Percentiles rank a stretch among this genome's conserved stretches.
Conservation (phyloP, 1,140 invertebrate species). For the Cotesia chilonis region DNA sequence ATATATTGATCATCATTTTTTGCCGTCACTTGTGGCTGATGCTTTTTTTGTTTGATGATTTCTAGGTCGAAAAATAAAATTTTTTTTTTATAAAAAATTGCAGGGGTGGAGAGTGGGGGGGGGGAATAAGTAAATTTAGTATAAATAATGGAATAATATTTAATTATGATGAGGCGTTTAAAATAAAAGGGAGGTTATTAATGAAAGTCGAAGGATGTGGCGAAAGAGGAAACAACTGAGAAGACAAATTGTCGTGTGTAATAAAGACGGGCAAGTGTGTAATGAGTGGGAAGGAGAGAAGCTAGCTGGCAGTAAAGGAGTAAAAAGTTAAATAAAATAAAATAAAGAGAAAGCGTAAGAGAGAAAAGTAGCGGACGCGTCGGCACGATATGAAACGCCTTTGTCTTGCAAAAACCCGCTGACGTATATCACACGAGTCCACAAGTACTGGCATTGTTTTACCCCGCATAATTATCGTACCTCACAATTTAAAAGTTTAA, state of each 20-base stretch:
- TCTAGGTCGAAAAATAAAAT: too few relatives aligned
- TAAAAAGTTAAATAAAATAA: slow-evolving; percentile 14
- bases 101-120: neutral
- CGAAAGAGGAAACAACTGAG: slow-evolving; percentile 17
- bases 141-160: neutral
- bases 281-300: slow-evolving; percentile 3
- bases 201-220: slow-evolving; percentile 17
- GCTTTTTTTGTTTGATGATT: too few relatives aligned
- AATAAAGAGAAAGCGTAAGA: neutral
- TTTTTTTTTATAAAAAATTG: neutral
- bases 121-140: neutral
- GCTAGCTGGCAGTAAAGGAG: neutral
- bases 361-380: slow-evolving; percentile 31
- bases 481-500: slow-evolving; percentile 65
- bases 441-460: slow-evolving; percentile 62
- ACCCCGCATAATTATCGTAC: slow-evolving; percentile 65
- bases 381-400: slow-evolving; percentile 56
- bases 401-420: slow-evolving; percentile 58
- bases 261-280: slow-evolving; percentile 5
- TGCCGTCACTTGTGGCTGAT: too few relatives aligned
- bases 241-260: slow-evolving; percentile 28
- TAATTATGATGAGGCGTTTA: neutral
- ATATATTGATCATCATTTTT: too few relatives aligned
- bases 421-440: slow-evolving; percentile 58
- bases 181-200: neutral